These are phyloP conservation scores for Cettia cetti DNA, from an alignment of 2,113 vertebrate species.

Conservation along the genomic window DNA sequence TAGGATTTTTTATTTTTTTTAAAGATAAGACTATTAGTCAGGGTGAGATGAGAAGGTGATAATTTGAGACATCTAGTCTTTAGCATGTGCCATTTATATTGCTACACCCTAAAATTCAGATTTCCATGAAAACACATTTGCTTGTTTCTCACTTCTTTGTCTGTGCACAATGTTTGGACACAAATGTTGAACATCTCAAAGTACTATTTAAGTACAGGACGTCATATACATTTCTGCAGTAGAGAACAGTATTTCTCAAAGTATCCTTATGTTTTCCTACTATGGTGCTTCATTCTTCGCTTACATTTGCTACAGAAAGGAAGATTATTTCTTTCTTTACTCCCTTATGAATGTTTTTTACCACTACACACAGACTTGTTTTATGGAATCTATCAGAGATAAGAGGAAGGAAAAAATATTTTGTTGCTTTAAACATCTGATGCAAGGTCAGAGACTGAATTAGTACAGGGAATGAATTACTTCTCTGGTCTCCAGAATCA, in stretches of 20 bases:
- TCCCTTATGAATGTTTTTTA: neutral
- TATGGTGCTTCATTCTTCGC: neutral
- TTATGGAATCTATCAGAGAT: neutral
- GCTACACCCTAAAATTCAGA: neutral
- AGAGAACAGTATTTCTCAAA: neutral
- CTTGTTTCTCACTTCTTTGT: neutral
- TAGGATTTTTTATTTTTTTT: neutral
- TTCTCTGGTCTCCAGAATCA: neutral
- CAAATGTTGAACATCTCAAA: accelerated
- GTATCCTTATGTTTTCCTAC: neutral
- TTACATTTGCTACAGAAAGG: neutral
- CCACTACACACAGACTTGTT: neutral
- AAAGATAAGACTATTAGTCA: neutral
- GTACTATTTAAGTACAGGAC: neutral
- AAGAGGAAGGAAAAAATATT: neutral
- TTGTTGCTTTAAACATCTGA: neutral
- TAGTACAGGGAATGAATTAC: neutral
- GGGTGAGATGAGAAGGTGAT: neutral
- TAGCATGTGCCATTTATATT: neutral
- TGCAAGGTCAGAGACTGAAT: neutral
- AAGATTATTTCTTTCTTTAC: neutral
- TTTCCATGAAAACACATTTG: neutral
- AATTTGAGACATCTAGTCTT: neutral
- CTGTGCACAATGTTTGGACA: neutral
- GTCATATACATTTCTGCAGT: neutral